Evolutionary conservation across 2,888 invertebrate species (phyloP).

Genomic region (Heteropelma amictum): DNA sequence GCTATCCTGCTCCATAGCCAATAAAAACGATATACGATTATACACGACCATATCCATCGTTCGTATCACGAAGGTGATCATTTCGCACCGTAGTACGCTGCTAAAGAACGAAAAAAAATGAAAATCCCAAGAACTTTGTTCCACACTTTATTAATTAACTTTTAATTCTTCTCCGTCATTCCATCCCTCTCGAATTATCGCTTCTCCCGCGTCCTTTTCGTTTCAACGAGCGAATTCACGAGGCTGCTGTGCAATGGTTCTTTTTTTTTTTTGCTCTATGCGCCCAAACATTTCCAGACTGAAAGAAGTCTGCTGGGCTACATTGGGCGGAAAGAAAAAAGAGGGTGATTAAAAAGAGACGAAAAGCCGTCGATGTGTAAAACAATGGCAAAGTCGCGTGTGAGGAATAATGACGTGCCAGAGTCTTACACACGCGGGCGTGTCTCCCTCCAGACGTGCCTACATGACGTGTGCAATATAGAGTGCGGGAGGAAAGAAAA

Average conservation of each 20-base stretch:
- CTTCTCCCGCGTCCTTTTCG: no score
- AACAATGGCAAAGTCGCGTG: slow-evolving; percentile 32
- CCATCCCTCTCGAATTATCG: no score
- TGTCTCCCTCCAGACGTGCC: background rate
- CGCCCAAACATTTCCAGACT: background rate
- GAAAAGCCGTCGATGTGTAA: slow-evolving; percentile 22
- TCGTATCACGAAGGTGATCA: slow-evolving; percentile 35
- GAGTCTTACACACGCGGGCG: background rate
- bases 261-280: background rate
- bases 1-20: no score
- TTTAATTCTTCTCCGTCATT: background rate
- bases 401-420: slow-evolving; percentile 10
- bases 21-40: background rate
- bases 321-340: background rate
- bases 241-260: no score
- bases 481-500: slow-evolving; percentile 2
- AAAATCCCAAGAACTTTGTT: background rate
- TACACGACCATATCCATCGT: slow-evolving; percentile 19
- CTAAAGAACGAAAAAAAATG: background rate
- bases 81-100: slow-evolving; percentile 15
- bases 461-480: background rate
- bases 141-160: background rate
- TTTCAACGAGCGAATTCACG: no score
- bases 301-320: background rate
- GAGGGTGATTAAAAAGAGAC: background rate